phyloP scores from a whole-genome alignment of 1,140 invertebrate species.

The Atopsyche davidsoni region DNA sequence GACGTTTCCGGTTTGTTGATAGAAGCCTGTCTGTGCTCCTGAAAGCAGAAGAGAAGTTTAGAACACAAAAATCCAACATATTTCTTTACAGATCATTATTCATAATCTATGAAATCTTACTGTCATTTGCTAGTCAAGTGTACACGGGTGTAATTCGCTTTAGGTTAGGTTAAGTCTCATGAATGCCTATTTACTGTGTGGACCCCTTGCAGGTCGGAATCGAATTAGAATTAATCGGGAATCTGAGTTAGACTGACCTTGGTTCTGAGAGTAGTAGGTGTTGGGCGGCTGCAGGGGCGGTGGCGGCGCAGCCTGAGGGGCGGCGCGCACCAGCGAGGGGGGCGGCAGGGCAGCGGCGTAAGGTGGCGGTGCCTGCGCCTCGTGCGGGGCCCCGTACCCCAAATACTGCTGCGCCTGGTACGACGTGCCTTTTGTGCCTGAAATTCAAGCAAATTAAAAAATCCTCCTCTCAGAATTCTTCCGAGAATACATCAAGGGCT shows the following conservation, averaged over 20 bases:
- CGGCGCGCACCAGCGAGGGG: conserved; percentile 24
- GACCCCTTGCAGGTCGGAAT: too few species aligned
- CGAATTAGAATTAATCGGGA: neutral
- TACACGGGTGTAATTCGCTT: too few species aligned
- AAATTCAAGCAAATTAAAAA: conserved; percentile 10
- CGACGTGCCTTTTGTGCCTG: conserved; percentile 31
- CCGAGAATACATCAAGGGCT: too few species aligned
- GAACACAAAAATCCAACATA: too few species aligned
- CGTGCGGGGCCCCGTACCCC: conserved; percentile 43
- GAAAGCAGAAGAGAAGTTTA: too few species aligned
- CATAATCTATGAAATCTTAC: too few species aligned
- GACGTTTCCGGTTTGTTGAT: conserved; percentile 27
- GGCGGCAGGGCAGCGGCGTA: conserved; percentile 40
- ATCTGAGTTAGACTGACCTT: conserved; percentile 10
- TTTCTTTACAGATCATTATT: too few species aligned
- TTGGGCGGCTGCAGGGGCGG: conserved; percentile 24
- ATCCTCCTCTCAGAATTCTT: neutral
- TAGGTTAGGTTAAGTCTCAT: too few species aligned
- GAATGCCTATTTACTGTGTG: too few species aligned
- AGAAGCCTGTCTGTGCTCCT: conserved; percentile 28
- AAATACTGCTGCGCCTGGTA: conserved; percentile 45
- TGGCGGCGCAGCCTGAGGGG: conserved; percentile 15
- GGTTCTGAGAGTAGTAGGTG: conserved; percentile 27
- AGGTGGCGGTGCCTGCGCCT: conserved; percentile 37
- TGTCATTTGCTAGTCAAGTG: too few species aligned